Evolutionary conservation across 2,888 invertebrate genomes (phyloP).

Genomic region (Leistus spinibarbis): DNA sequence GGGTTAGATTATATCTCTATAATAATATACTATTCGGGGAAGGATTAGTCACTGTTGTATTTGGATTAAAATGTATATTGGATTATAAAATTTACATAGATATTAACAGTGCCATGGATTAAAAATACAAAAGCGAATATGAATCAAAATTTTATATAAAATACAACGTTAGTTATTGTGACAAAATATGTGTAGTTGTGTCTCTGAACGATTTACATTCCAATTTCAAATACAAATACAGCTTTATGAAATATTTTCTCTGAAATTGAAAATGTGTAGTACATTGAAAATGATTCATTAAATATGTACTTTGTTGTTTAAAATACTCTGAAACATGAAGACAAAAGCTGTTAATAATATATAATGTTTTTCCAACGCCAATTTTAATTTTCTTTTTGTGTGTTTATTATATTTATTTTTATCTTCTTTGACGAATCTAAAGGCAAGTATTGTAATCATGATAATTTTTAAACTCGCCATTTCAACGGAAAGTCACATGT

Average conservation of each 20-base stretch:
- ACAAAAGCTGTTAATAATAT: background rate
- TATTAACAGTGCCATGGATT: background rate
- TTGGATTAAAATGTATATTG: background rate
- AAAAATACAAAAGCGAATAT: background rate
- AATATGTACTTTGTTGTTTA: slow-evolving; percentile 1
- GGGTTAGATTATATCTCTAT: background rate
- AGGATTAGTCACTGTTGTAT: background rate
- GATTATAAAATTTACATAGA: background rate
- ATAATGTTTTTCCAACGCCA: background rate
- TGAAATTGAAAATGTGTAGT: background rate
- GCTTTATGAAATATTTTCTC: background rate
- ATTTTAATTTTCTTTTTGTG: background rate
- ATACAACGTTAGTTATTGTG: too few relatives aligned
- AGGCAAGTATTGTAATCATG: too few relatives aligned
- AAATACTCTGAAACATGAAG: background rate
- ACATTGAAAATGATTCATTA: background rate
- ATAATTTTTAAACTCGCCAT: too few relatives aligned
- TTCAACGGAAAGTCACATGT: too few relatives aligned
- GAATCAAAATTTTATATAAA: background rate
- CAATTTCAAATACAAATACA: background rate
- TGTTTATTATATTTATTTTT: background rate
- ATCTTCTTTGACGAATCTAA: background rate
- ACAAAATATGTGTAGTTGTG: too few relatives aligned
- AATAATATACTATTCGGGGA: background rate
- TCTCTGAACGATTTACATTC: too few relatives aligned